A percentile compares a stretch with the other conserved stretches of the same genome.
phyloP scores from a whole-genome alignment of 2,888 invertebrate species.

The Holacanthella duospinosa region DNA sequence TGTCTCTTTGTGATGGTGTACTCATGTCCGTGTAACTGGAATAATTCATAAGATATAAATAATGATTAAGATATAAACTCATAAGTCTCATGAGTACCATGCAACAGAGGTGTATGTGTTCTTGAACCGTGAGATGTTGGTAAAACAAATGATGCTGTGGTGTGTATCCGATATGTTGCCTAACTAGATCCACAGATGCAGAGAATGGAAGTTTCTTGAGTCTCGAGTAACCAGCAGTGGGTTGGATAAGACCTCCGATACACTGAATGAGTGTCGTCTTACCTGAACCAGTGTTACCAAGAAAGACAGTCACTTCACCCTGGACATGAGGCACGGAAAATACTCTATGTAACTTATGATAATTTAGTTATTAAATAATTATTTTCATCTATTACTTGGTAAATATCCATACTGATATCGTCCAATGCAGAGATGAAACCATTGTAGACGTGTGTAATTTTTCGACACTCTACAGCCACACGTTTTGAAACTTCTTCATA shows the following conservation, averaged over 20 bases:
- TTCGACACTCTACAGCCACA: background rate
- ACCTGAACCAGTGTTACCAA: constrained; percentile 19
- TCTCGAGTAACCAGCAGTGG: constrained; percentile 19
- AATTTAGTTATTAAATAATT: no score
- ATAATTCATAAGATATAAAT: background rate
- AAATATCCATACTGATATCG: background rate
- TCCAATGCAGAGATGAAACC: background rate
- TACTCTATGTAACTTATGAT: no score
- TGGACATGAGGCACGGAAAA: background rate
- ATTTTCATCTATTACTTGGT: no score
- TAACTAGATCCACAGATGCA: constrained; percentile 17
- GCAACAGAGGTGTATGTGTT: constrained; percentile 22
- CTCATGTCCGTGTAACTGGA: constrained; percentile 19
- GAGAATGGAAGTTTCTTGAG: constrained; percentile 20
- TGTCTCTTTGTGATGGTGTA: constrained; percentile 19
- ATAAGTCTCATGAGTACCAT: no score
- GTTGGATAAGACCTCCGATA: constrained; percentile 18
- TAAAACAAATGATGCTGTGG: constrained; percentile 22
- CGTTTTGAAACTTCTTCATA: background rate
- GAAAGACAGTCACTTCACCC: constrained; percentile 21
- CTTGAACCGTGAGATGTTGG: constrained; percentile 20
- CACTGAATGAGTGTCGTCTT: constrained; percentile 21
- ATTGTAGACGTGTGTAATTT: background rate
- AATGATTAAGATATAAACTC: no score
- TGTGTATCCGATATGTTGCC: constrained; percentile 19